Percentiles rank a stretch among this genome's conserved stretches.
Evolutionary conservation across 2,888 invertebrate species (phyloP).

Genomic region (Epinotia bilunana): DNA sequence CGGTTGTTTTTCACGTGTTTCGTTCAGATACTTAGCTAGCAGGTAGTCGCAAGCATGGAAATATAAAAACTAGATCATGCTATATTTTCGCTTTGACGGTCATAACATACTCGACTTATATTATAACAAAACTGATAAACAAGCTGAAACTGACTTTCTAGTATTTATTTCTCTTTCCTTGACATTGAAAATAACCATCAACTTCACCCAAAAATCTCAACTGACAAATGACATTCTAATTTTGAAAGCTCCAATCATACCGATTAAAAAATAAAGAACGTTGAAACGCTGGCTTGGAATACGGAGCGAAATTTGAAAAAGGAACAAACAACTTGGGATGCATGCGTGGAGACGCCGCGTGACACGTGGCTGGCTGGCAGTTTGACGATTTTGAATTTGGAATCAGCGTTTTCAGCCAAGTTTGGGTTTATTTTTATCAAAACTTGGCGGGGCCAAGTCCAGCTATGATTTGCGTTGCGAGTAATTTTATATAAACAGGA

Average conservation of each 20-base stretch:
- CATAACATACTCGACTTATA: too few relatives aligned
- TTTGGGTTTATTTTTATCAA: too few relatives aligned
- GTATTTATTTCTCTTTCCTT: neutral
- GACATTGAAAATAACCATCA: neutral
- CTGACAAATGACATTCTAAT: constrained; percentile 15
- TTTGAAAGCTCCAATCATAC: constrained; percentile 22
- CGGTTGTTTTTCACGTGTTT: too few relatives aligned
- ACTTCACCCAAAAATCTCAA: neutral
- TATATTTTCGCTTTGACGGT: too few relatives aligned
- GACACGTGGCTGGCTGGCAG: constrained; percentile 46
- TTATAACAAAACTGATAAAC: too few relatives aligned
- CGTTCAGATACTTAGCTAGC: too few relatives aligned
- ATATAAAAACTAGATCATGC: too few relatives aligned
- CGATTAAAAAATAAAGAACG: constrained; percentile 28
- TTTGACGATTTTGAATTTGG: constrained; percentile 9
- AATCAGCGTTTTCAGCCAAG: neutral
- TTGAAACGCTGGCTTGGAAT: constrained; percentile 32
- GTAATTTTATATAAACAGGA: too few relatives aligned
- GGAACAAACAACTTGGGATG: constrained; percentile 43
- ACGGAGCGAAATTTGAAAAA: constrained; percentile 45
- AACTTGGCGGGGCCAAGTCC: too few relatives aligned
- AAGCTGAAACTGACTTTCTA: too few relatives aligned
- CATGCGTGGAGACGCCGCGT: constrained; percentile 49
- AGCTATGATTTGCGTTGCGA: too few relatives aligned
- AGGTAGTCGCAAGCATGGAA: too few relatives aligned